Evolutionary conservation across 1,140 invertebrate genomes (phyloP).

Genomic region (Pararge aegeria): DNA sequence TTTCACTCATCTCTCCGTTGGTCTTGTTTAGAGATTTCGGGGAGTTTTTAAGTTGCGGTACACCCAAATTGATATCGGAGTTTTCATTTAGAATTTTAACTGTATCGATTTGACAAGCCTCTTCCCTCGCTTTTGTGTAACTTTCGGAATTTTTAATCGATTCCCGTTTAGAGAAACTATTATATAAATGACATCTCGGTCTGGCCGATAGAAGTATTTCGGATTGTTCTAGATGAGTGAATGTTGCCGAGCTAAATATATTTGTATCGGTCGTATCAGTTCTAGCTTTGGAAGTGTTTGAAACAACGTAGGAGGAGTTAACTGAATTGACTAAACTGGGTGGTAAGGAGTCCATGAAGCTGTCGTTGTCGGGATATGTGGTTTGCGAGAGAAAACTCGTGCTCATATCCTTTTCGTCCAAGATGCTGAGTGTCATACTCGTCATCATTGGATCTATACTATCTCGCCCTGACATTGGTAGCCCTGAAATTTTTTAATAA

Average conservation of each 20-base stretch:
- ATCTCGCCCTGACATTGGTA: conserved; percentile 54
- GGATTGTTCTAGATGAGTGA: conserved; percentile 69
- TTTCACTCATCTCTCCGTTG: conserved; percentile 59
- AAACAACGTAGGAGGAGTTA: conserved; percentile 69
- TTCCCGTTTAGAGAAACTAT: conserved; percentile 62
- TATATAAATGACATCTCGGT: conserved; percentile 57
- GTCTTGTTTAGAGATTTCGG: conserved; percentile 41
- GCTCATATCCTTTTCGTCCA: conserved; percentile 78
- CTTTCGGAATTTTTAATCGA: conserved; percentile 58
- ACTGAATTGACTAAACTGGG: conserved; percentile 71
- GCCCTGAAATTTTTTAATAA: conserved; percentile 36
- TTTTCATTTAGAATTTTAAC: conserved; percentile 66
- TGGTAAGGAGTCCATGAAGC: conserved; percentile 70
- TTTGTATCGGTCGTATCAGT: conserved; percentile 61
- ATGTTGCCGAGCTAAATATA: conserved; percentile 75
- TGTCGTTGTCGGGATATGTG: conserved; percentile 73
- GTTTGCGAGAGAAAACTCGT: conserved; percentile 77
- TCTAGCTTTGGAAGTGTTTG: conserved; percentile 55
- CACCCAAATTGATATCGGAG: conserved; percentile 48
- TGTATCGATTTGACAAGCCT: conserved; percentile 65
- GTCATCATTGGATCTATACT: conserved; percentile 73
- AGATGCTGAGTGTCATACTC: conserved; percentile 75
- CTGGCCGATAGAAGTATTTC: conserved; percentile 60
- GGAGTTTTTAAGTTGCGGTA: conserved; percentile 32
- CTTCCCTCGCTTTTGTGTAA: conserved; percentile 65